Conservation (phyloP, 2,888 invertebrate genomes). For the Eupeodes luniger region DNA sequence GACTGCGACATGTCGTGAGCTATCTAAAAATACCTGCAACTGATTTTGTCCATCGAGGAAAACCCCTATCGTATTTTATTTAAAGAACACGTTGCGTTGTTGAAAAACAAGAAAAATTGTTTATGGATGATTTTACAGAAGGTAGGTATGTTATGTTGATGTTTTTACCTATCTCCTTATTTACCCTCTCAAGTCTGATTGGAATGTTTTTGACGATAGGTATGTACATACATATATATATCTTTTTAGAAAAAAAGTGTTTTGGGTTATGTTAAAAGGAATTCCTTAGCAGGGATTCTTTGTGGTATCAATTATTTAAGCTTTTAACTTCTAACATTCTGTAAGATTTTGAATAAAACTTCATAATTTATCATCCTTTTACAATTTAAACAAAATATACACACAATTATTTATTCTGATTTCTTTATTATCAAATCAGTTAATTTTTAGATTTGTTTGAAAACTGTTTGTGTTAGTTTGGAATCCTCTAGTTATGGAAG, state of each 20-base stretch:
- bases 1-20: neutral
- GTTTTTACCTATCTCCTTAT: conserved; percentile 45
- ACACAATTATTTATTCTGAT: no score
- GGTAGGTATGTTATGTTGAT: conserved; percentile 4
- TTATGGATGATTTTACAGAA: conserved; percentile 26
- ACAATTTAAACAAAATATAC: no score
- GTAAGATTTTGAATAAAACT: neutral
- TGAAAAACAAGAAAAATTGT: conserved; percentile 38
- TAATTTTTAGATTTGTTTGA: no score
- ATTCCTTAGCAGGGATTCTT: conserved; percentile 9
- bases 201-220: neutral
- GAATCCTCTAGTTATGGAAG: no score
- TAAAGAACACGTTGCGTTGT: neutral
- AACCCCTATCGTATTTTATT: conserved; percentile 47
- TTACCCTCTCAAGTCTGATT: conserved; percentile 6
- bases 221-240: neutral
- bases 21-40: conserved; percentile 70
- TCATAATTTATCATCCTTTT: neutral
- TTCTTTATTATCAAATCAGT: no score
- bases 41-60: conserved; percentile 45
- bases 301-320: neutral
- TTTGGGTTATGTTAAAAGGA: conserved; percentile 28
- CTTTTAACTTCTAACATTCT: neutral
- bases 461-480: no score
- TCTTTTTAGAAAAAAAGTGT: conserved; percentile 9